Conservation (phyloP, 2,797 vertebrate genomes). For the Sitta carolinensis region DNA sequence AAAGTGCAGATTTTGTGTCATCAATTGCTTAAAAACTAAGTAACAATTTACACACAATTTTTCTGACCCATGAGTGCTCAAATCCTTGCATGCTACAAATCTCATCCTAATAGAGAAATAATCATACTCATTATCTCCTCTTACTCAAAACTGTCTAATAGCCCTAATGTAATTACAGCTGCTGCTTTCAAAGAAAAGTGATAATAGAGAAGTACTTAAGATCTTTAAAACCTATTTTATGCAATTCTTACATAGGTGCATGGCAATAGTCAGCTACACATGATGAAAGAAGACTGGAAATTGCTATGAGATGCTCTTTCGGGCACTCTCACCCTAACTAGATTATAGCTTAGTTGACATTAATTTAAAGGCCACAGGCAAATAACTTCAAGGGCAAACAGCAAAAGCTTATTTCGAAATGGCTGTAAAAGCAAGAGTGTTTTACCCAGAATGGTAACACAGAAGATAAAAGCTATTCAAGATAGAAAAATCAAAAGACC, state of each 20-base stretch:
- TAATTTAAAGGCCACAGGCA: slow-evolving; percentile 31
- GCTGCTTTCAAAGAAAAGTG: background rate
- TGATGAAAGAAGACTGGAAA: background rate
- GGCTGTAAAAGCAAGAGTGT: background rate
- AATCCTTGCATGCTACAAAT: background rate
- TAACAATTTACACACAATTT: background rate
- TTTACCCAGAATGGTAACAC: background rate
- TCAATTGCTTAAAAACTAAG: background rate
- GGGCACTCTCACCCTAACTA: background rate
- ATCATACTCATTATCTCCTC: background rate
- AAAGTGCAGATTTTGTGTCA: background rate
- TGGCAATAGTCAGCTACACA: background rate
- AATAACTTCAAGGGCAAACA: slow-evolving; percentile 14
- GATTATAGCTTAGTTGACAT: background rate
- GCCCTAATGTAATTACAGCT: background rate
- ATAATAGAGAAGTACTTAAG: background rate
- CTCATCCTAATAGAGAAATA: background rate
- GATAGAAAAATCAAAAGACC: background rate
- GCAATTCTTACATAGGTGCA: background rate
- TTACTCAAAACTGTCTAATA: slow-evolving; percentile 4
- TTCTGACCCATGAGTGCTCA: background rate
- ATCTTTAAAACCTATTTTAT: slow-evolving; percentile 9
- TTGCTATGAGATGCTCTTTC: background rate
- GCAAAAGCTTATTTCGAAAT: background rate
- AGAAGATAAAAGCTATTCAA: background rate